Evolutionary conservation across 30 jellyfish, hydroid and myxozoan genomes (phyloP).

Genomic region (Nemopilema nomurai): DNA sequence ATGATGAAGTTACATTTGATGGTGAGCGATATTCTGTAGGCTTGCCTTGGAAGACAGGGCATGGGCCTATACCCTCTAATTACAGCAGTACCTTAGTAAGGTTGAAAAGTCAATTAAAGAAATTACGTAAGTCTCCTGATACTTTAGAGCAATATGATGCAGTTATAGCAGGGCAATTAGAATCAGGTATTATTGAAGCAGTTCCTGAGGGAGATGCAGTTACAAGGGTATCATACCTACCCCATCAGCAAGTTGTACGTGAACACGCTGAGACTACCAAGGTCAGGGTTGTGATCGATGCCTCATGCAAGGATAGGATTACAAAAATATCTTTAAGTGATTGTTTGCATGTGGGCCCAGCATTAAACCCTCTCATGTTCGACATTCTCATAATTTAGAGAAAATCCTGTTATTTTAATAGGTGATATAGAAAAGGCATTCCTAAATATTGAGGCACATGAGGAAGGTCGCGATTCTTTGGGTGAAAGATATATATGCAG

Average conservation of each 20-base stretch:
- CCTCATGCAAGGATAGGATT: neutral
- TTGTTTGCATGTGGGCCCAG: conserved; percentile 34
- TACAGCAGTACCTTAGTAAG: conserved; percentile 3
- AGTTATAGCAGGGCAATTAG: conserved; percentile 8
- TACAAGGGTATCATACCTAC: conserved; percentile 18
- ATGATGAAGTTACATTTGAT: conserved; percentile 41
- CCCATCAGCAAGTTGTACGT: conserved; percentile 57
- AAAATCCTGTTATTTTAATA: neutral
- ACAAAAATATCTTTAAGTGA: neutral
- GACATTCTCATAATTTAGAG: neutral
- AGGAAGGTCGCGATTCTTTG: neutral
- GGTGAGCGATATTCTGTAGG: conserved; percentile 58
- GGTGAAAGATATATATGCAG: neutral
- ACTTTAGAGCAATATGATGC: conserved; percentile 25
- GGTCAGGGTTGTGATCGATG: conserved; percentile 46
- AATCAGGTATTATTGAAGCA: conserved; percentile 30
- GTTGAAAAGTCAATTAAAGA: conserved; percentile 25
- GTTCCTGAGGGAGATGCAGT: conserved; percentile 21
- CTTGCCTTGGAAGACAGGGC: conserved; percentile 71
- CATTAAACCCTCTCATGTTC: neutral
- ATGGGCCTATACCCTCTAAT: conserved; percentile 39
- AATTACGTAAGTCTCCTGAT: conserved; percentile 31
- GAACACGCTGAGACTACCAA: conserved; percentile 36
- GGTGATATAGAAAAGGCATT: neutral
- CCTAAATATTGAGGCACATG: neutral